Base-by-base conservation (phyloP, 2,888 invertebrate species). In the Anaspis maculata region DNA sequence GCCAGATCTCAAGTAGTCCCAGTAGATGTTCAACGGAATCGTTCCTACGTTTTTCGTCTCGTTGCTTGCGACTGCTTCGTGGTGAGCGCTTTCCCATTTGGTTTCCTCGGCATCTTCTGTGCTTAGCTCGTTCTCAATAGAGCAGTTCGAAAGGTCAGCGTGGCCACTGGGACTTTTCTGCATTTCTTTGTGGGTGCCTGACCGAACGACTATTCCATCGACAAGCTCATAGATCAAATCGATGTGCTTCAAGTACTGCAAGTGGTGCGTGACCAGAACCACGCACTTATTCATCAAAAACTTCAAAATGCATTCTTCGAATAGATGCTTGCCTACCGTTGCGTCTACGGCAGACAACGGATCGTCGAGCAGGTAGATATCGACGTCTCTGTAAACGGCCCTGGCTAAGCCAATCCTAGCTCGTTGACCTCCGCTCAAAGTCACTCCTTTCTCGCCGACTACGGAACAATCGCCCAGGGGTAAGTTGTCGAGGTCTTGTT, bases 201-300 rank as follows among this genome's bases (percentile, higher is more conserved):
- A n/a, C n/a, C n/a, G n/a, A n/a, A n/a, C n/a, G n/a, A n/a, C n/a
- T n/a, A n/a, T n/a, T n/a, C 79, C 83, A 55, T 79, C 77, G 34
- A 76, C 72, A 29, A 84, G 56, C 31, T 81, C 69, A 42, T 82
- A 62, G 27, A 84, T 72, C 38, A 69, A 69, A 57, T 80, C 76
- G 1, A 76, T 79, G n/a, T 70, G 55, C 47, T 75, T 74, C 15
- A 84, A 68, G 51, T 81, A 83, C 54, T 90, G 89, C 13, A 87
- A 65, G 57, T 90, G 89, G 62, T 90, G 89, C 0, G 90, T 90
- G 37, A 87, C 83, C 6, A 90, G 72, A 41, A 89, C 73, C 15
- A 83, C 70, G 2, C 84, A 82, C 54, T 80, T 76, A 38, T 76
- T 66, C 9, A 68, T 64, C 38, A 73, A 49, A 30, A 67, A 66